phyloP scores from a whole-genome alignment of 2,797 vertebrate genomes.

The Galagoides demidoff region DNA sequence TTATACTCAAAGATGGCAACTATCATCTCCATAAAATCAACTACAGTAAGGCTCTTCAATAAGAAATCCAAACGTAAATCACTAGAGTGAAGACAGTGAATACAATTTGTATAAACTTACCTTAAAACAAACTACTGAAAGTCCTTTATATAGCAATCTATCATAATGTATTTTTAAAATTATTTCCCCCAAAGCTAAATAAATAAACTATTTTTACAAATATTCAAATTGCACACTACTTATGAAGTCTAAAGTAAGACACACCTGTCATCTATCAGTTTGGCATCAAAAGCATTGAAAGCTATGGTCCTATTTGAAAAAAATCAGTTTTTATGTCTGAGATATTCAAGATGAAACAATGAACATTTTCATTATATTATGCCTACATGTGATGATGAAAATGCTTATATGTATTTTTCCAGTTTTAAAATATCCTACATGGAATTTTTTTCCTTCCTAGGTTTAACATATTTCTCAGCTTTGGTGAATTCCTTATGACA shows the following conservation, averaged over 20 bases:
- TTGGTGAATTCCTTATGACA: not conserved
- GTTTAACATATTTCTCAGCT: not conserved
- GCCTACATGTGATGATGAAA: not conserved
- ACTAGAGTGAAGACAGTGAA: not conserved
- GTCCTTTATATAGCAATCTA: not conserved
- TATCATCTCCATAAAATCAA: not conserved
- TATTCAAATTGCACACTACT: not conserved
- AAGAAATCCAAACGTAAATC: not conserved
- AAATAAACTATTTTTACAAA: not conserved
- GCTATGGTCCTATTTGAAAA: not conserved
- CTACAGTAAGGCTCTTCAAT: not conserved
- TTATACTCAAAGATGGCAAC: not conserved
- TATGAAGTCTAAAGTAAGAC: not conserved
- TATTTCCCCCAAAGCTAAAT: not conserved
- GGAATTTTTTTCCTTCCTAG: constrained; percentile 27
- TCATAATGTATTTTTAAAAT: not conserved
- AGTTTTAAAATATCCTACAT: constrained; percentile 4
- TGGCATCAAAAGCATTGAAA: not conserved
- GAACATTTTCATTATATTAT: not conserved
- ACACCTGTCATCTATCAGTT: not conserved
- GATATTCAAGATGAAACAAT: not conserved
- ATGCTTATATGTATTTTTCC: not conserved
- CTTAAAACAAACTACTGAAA: not conserved
- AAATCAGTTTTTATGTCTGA: not conserved
- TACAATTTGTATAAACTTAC: not conserved